Percentiles rank a stretch among this genome's conserved stretches.
These are phyloP conservation scores for Nomada ferruginata DNA, from an alignment of 2,888 invertebrate species.

Conservation along the genomic window DNA sequence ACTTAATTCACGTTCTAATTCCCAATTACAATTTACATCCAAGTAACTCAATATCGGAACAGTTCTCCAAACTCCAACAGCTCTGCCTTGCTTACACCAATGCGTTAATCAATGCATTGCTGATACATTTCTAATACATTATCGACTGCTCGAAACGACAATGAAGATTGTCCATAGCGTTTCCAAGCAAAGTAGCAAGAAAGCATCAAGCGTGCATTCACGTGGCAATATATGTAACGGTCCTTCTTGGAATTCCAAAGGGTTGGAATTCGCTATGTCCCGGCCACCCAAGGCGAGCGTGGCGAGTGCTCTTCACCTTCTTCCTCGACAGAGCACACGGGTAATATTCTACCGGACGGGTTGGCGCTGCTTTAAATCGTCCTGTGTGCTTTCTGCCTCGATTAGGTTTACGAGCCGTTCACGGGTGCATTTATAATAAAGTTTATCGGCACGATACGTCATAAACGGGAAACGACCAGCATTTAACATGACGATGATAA, in stretches of 20 bases:
- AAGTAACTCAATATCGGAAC: too few relatives aligned
- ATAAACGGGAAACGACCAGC: conserved; percentile 19
- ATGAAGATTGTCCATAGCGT: conserved; percentile 11
- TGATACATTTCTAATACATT: too few relatives aligned
- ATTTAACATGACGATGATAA: conserved; percentile 15
- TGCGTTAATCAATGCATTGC: too few relatives aligned
- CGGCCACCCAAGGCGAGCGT: conserved; percentile 77
- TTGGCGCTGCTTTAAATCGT: conserved; percentile 57
- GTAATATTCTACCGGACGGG: conserved; percentile 58
- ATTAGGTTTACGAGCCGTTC: conserved; percentile 69
- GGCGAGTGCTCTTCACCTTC: conserved; percentile 19
- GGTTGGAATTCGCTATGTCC: conserved; percentile 77
- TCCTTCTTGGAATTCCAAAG: conserved; percentile 70
- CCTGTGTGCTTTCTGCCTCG: conserved; percentile 49
- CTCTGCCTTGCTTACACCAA: too few relatives aligned
- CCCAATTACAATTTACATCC: too few relatives aligned
- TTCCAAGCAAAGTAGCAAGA: conserved; percentile 31
- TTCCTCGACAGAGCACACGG: conserved; percentile 64
- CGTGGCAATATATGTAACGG: conserved; percentile 62
- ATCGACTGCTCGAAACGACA: neutral
- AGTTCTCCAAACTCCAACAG: too few relatives aligned
- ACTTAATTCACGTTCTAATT: too few relatives aligned
- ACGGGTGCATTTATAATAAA: conserved; percentile 62
- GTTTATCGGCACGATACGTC: conserved; percentile 54
- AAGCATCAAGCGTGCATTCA: conserved; percentile 21